Evolutionary conservation across 2,888 invertebrate genomes (phyloP).

Genomic region (Athrips mouffetella): DNA sequence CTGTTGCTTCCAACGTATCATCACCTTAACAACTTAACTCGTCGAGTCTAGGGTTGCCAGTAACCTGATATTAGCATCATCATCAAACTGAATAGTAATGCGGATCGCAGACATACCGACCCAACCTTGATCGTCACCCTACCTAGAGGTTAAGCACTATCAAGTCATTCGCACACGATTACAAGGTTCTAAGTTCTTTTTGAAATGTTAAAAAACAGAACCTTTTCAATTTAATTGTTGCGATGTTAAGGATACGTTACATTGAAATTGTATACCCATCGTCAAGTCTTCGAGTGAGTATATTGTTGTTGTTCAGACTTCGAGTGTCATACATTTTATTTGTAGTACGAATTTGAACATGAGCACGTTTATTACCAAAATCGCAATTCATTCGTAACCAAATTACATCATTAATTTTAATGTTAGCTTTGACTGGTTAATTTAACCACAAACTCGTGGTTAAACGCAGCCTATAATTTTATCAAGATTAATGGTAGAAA

Average conservation of each 20-base stretch:
- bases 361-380: no score
- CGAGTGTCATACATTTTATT: no score
- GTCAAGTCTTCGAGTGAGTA: conserved; percentile 7
- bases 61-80: conserved; percentile 62
- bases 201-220: neutral
- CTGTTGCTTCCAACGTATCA: conserved; percentile 26
- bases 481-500: conserved; percentile 54
- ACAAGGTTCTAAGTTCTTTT: no score
- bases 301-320: no score
- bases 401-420: conserved; percentile 9
- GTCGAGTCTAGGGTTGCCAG: conserved; percentile 51
- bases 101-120: conserved; percentile 29
- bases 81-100: conserved; percentile 60
- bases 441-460: conserved; percentile 34
- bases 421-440: conserved; percentile 40
- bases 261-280: conserved; percentile 28
- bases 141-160: conserved; percentile 55
- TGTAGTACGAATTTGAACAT: no score
- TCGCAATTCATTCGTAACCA: no score
- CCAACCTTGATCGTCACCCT: neutral
- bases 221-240: neutral
- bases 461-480: conserved; percentile 44
- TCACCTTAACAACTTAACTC: conserved; percentile 21
- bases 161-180: no score
- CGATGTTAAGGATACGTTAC: conserved; percentile 25